phyloP scores from a whole-genome alignment of 2,113 vertebrate genomes.

The Python bivittatus region DNA sequence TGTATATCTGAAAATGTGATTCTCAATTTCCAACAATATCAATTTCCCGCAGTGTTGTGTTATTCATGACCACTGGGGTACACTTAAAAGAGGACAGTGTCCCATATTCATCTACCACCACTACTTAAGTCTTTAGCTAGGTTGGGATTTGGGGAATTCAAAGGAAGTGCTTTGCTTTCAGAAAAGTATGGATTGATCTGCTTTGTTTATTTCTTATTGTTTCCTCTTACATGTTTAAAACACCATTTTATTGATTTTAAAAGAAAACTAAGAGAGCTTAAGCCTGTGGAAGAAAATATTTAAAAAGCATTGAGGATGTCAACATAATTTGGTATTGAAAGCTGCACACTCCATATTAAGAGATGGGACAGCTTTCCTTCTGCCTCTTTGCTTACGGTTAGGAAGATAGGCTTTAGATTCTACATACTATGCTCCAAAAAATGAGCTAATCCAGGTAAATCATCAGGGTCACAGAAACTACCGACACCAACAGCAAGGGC shows the following conservation, averaged over 20 bases:
- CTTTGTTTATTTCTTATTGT: neutral
- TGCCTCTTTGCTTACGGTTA: neutral
- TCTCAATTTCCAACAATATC: neutral
- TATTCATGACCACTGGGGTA: neutral
- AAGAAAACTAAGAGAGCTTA: neutral
- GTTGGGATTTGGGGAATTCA: neutral
- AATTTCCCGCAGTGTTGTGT: too few species aligned
- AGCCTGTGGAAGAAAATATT: neutral
- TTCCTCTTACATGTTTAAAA: neutral
- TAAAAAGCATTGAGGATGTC: neutral
- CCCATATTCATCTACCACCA: neutral
- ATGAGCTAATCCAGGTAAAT: conserved; percentile 95
- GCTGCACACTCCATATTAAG: neutral
- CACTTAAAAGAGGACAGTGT: neutral
- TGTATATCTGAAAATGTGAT: neutral
- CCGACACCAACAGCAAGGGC: conserved; percentile 91
- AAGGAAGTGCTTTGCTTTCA: neutral
- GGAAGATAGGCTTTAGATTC: neutral
- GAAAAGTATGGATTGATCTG: neutral
- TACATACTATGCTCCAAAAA: conserved; percentile 97
- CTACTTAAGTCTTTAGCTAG: neutral
- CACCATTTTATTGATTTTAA: neutral
- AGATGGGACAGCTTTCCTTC: neutral
- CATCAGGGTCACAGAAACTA: conserved; percentile 95
- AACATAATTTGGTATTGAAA: neutral